These are phyloP conservation scores for Sycobia sp. DNA, from an alignment of 1,140 invertebrate genomes.

Conservation along the genomic window DNA sequence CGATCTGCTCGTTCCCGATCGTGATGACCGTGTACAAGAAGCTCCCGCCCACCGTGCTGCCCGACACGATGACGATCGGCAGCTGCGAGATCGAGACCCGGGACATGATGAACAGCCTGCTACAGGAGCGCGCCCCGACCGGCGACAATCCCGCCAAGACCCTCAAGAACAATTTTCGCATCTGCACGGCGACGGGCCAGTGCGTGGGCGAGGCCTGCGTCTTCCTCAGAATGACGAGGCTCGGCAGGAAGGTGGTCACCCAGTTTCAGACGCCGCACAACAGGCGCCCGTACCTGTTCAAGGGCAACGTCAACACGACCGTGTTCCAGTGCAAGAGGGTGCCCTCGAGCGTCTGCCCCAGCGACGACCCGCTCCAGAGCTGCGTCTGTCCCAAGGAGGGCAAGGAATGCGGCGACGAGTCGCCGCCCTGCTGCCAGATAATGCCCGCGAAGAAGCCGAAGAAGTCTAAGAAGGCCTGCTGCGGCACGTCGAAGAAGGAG, in stretches of 20 bases:
- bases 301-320: constrained; percentile 44
- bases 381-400: background rate
- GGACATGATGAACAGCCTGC: constrained; percentile 47
- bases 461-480: background rate
- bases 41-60: constrained; percentile 51
- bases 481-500: background rate
- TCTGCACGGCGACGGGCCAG: constrained; percentile 54
- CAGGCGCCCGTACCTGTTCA: constrained; percentile 54
- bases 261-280: constrained; percentile 64
- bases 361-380: background rate
- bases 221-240: constrained; percentile 67
- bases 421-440: background rate
- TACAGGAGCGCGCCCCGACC: constrained; percentile 39
- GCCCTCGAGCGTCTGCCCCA: constrained; percentile 25
- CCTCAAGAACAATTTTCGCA: constrained; percentile 65
- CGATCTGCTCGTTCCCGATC: constrained; percentile 50
- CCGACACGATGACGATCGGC: constrained; percentile 54
- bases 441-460: background rate
- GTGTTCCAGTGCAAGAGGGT: constrained; percentile 51
- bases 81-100: constrained; percentile 46
- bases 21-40: constrained; percentile 53
- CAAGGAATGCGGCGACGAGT: too few species aligned
- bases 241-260: constrained; percentile 70
- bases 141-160: constrained; percentile 47
- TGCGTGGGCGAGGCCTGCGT: constrained; percentile 62